Conservation (phyloP, 2,888 invertebrate species). For the Tethea ocularis region DNA sequence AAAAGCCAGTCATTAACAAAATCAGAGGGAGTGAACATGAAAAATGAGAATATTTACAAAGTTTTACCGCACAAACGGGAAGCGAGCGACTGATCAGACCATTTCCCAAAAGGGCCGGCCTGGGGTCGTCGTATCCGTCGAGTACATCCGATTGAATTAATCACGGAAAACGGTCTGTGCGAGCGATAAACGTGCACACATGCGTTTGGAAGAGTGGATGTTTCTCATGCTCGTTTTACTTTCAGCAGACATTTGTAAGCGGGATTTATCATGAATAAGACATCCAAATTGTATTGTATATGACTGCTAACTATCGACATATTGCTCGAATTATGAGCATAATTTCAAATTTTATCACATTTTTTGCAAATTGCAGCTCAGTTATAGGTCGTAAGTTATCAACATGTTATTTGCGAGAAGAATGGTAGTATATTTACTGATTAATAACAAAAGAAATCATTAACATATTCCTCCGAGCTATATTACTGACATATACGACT, state of each 20-base stretch:
- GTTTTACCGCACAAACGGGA: constrained; percentile 38
- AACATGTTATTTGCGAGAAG: too few species aligned
- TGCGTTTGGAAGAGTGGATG: constrained; percentile 2
- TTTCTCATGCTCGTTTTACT: constrained; percentile 6
- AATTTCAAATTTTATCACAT: too few species aligned
- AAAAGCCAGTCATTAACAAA: not conserved
- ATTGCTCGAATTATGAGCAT: too few species aligned
- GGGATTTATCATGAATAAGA: not conserved
- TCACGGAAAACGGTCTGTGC: constrained; percentile 60
- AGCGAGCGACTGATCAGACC: constrained; percentile 56
- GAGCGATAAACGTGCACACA: constrained; percentile 39
- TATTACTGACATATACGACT: too few species aligned
- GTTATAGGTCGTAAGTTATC: too few species aligned
- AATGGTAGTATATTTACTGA: too few species aligned
- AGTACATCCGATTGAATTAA: constrained; percentile 76
- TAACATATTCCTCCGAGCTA: too few species aligned
- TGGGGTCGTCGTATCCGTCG: constrained; percentile 60
- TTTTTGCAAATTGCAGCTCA: too few species aligned
- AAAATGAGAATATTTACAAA: constrained; percentile 18
- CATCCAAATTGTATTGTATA: not conserved
- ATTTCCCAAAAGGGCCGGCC: constrained; percentile 57
- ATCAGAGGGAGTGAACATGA: constrained; percentile 3
- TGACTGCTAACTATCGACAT: too few species aligned
- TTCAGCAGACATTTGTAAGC: not conserved
- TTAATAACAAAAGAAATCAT: too few species aligned